Percentiles rank a stretch among this genome's conserved stretches.
These are phyloP conservation scores for Lepilemur ruficaudatus DNA, from an alignment of 2,797 vertebrate species.

Conservation along the genomic window DNA sequence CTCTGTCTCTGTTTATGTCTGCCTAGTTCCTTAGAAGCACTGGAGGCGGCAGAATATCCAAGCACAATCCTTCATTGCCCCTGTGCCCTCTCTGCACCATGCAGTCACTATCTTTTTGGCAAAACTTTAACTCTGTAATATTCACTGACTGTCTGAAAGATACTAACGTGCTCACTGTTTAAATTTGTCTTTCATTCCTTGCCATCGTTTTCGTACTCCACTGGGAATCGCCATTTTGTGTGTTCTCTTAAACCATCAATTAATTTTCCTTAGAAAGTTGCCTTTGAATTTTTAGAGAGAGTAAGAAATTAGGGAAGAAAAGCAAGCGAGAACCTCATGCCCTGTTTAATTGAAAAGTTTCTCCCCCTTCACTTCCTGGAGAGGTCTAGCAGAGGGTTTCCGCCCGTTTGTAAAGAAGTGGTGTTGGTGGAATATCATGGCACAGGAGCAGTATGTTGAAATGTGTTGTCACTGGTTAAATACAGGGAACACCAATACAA, in stretches of 20 bases:
- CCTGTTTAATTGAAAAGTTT: neutral
- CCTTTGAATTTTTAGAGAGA: neutral
- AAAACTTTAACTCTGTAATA: neutral
- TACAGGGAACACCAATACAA: constrained; percentile 93
- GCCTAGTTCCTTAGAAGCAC: neutral
- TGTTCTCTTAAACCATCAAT: neutral
- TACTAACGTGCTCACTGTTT: neutral
- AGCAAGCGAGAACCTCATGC: neutral
- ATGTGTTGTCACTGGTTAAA: constrained; percentile 1
- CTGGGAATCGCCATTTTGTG: neutral
- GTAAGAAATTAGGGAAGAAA: neutral
- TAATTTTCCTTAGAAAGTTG: neutral
- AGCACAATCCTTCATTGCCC: neutral
- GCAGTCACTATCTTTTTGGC: neutral
- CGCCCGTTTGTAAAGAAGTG: neutral
- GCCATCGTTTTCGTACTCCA: neutral
- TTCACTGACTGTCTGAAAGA: neutral
- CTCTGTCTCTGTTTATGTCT: neutral
- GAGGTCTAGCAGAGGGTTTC: neutral
- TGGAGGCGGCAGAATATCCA: neutral
- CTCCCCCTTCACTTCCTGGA: neutral
- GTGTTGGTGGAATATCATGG: neutral
- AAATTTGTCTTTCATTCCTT: neutral
- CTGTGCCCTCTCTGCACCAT: accelerated
- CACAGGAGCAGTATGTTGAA: neutral